Conservation (phyloP, 2,113 vertebrate genomes). For the Leiothrix lutea region DNA sequence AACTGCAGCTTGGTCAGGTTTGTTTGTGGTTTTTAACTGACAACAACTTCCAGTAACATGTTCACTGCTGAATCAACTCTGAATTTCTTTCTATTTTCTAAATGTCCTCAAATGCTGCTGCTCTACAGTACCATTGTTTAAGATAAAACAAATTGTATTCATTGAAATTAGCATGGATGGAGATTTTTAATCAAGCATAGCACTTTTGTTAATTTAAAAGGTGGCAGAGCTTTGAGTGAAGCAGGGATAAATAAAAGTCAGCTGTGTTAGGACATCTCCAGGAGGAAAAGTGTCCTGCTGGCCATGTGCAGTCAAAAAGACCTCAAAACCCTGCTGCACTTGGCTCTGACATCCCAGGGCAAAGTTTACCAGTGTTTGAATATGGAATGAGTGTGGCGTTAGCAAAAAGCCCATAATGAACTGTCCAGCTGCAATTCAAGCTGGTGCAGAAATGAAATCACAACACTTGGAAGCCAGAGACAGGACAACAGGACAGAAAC, state of each 20-base stretch:
- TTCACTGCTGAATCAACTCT: neutral
- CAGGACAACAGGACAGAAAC: neutral
- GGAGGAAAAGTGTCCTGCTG: neutral
- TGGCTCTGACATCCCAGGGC: neutral
- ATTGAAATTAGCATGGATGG: neutral
- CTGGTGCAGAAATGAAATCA: neutral
- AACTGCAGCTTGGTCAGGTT: neutral
- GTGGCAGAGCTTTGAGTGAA: neutral
- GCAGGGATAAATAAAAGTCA: neutral
- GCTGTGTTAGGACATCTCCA: neutral
- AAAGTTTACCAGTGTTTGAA: neutral
- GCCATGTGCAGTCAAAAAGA: neutral
- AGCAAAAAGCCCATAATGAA: neutral
- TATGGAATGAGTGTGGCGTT: neutral
- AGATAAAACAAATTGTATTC: neutral
- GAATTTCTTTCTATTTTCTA: neutral
- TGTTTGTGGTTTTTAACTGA: neutral
- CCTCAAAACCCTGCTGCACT: neutral
- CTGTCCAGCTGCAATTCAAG: neutral
- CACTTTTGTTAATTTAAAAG: neutral
- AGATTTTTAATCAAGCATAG: neutral
- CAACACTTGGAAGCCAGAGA: neutral
- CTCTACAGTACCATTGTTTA: neutral
- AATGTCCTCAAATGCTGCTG: neutral
- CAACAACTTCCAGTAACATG: neutral